These are phyloP conservation scores for Mirounga angustirostris DNA, from an alignment of 2,113 vertebrate genomes.

Conservation along the genomic window DNA sequence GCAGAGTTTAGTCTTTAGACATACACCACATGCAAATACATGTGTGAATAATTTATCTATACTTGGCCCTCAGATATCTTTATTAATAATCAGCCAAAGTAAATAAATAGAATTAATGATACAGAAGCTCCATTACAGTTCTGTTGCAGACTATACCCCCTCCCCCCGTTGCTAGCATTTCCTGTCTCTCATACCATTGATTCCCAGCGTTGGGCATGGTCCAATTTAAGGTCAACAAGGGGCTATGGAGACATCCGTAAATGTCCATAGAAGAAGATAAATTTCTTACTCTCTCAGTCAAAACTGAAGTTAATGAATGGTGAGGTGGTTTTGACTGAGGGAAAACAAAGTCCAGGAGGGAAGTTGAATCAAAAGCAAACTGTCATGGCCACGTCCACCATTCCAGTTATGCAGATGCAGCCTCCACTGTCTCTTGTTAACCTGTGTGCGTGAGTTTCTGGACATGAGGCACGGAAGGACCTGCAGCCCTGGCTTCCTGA, in stretches of 20 bases:
- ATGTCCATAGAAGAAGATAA: background rate
- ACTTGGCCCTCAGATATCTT: background rate
- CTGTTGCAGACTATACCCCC: background rate
- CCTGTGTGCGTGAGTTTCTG: too few species aligned
- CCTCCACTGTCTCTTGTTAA: background rate
- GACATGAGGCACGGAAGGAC: background rate
- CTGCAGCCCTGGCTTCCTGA: background rate
- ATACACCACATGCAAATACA: background rate
- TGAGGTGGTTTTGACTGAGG: background rate
- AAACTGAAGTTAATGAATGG: background rate
- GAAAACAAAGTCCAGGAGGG: background rate
- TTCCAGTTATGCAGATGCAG: background rate
- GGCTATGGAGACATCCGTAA: background rate
- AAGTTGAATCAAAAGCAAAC: background rate
- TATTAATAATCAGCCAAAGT: constrained; percentile 4
- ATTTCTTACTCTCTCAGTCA: background rate
- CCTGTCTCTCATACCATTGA: background rate
- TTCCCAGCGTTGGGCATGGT: background rate
- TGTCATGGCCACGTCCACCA: accelerated
- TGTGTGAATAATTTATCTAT: background rate
- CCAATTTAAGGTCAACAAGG: background rate
- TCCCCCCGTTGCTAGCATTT: background rate
- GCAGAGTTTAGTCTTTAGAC: background rate
- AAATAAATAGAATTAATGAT: background rate
- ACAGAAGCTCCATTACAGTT: background rate